Conservation (phyloP, 2,797 vertebrate species). For the Crossoptilon crossoptilon region DNA sequence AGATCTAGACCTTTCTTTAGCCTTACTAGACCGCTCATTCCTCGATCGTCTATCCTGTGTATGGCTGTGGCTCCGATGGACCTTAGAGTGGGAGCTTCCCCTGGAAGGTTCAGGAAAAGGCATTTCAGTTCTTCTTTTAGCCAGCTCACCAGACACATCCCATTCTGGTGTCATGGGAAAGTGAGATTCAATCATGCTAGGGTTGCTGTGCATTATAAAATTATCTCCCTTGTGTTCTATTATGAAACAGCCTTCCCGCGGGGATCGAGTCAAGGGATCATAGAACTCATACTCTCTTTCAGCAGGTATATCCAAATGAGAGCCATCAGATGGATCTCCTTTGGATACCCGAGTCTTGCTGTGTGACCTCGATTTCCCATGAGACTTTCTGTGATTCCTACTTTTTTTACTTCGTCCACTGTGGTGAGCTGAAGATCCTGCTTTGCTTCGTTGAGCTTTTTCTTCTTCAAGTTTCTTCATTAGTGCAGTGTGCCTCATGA, state of each 20-base stretch:
- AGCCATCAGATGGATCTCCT: constrained; percentile 91
- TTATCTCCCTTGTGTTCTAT: constrained; percentile 92
- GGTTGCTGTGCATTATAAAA: constrained; percentile 93
- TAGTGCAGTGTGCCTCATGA: constrained; percentile 95
- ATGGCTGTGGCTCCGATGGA: constrained; percentile 98
- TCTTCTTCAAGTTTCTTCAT: constrained; percentile 99
- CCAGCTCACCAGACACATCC: constrained; percentile 97
- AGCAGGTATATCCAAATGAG: constrained; percentile 87
- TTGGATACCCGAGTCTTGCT: constrained; percentile 94
- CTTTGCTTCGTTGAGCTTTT: constrained; percentile 93
- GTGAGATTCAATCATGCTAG: constrained; percentile 93
- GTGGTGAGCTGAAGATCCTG: constrained; percentile 92
- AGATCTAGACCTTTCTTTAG: constrained; percentile 96
- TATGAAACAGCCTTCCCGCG: constrained; percentile 92
- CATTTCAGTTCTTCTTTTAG: constrained; percentile 97
- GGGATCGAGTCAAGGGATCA: constrained; percentile 92
- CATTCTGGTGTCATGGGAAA: constrained; percentile 97
- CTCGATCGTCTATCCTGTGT: constrained; percentile 97
- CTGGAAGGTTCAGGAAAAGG: constrained; percentile 97
- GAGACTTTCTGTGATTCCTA: constrained; percentile 91
- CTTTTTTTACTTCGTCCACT: constrained; percentile 94
- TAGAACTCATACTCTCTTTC: constrained; percentile 93
- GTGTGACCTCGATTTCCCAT: constrained; percentile 94
- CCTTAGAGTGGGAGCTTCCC: constrained; percentile 95
- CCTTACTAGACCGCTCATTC: constrained; percentile 93